phyloP scores from a whole-genome alignment of 2,113 vertebrate species.

The Dascyllus trimaculatus region DNA sequence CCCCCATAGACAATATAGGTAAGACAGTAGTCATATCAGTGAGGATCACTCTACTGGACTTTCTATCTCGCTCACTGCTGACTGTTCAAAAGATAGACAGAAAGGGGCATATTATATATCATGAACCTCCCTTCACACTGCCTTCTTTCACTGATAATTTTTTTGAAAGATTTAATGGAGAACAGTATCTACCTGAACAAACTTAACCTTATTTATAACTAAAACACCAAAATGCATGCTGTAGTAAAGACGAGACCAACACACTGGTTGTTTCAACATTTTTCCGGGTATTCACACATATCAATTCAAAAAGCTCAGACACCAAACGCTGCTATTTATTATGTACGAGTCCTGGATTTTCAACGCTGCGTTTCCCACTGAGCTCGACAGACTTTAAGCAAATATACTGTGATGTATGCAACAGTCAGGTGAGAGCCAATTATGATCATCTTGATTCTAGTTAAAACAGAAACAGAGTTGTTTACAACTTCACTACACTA shows the following conservation, averaged over 20 bases:
- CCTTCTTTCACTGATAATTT: background rate
- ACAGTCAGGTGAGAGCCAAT: background rate
- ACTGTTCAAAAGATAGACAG: background rate
- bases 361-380: too few species aligned
- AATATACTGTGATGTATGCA: background rate
- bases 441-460: background rate
- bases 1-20: constrained; percentile 28
- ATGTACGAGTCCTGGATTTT: too few species aligned
- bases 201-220: background rate
- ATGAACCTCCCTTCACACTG: background rate
- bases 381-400: background rate
- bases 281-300: background rate
- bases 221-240: background rate
- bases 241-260: too few species aligned
- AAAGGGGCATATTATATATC: background rate
- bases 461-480: too few species aligned
- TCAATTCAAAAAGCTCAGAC: too few species aligned
- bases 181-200: background rate
- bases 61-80: constrained; percentile 13
- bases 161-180: background rate
- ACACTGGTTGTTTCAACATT: too few species aligned
- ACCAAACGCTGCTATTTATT: too few species aligned
- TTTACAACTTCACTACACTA: too few species aligned
- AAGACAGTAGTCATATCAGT: constrained; percentile 43
- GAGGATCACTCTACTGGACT: constrained; percentile 26